Evolutionary conservation across 2,888 invertebrate species (phyloP), one percentile per base, ranked within the genome.

Genomic region (Rhogogaster chlorosoma): DNA sequence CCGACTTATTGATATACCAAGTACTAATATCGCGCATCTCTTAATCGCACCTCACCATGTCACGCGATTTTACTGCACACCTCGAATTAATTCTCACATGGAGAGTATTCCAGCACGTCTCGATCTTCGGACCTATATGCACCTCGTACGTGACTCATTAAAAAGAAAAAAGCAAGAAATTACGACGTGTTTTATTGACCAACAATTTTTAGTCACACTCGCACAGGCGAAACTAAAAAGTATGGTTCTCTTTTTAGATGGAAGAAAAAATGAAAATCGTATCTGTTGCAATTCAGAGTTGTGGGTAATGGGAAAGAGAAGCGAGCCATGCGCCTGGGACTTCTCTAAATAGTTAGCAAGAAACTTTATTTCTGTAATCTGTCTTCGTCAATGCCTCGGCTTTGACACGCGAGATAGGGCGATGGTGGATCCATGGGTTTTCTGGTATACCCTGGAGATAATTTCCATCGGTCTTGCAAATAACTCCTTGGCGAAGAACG

Each of bases 401-500:
- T 53, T 53, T 77, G 77, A 77, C 77, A 38, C 77, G 49, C 32
- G 32, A 53, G 77, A 12, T 26, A 77, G 2, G 29, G 29, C 10
- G 77, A 53, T 26, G n/a, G n/a, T 53, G 77, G 77, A 77, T 29
- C 53, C 12, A 15, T 45, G 53, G 77, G 49, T 53, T 29, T 53
- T 53, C 32, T 77, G 49, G 45, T 49, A n/a, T 18, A 18, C 10
- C 53, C 15, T 22, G 38, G 18, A 75, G 38, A 53, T 77, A 77
- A 77, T 77, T 77, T 77, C 77, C 77, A 77, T 77, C 29, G 77
- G 77, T 53, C 77, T 53, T 77, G 77, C 45, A 77, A 77, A 77
- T 77, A 77, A 77, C 77, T 77, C 49, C 29, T n/a, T 32, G 71
- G 71, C 71, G 77, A 77, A 26, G 29, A 77, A 77, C 77, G 77